Percentiles rank a stretch among this genome's conserved stretches.
Conservation (phyloP, 23 tunicate genomes). For the Pegea sp. region DNA sequence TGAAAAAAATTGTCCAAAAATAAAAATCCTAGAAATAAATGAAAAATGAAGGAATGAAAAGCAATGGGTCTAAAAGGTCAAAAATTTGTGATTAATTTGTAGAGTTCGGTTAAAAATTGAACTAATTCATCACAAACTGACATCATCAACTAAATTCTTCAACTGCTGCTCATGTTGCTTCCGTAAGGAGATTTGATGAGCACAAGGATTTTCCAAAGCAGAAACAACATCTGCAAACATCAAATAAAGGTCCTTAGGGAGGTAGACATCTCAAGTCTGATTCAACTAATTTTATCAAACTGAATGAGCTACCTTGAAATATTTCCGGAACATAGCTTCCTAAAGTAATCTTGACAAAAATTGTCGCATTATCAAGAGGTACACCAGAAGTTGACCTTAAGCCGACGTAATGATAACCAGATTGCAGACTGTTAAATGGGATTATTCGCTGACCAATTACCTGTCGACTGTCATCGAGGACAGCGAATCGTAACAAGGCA, state of each 20-base stretch:
- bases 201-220: conserved; percentile 74
- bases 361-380: conserved; percentile 30
- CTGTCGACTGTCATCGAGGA: conserved; percentile 59
- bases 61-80: not conserved
- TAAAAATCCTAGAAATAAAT: too few species aligned
- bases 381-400: conserved; percentile 19
- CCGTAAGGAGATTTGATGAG: conserved; percentile 29
- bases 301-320: conserved; percentile 18
- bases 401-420: conserved; percentile 58
- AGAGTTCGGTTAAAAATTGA: not conserved
- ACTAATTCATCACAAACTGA: conserved; percentile 2
- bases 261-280: too few species aligned
- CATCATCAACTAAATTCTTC: conserved; percentile 48
- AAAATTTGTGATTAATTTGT: not conserved
- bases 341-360: conserved; percentile 47
- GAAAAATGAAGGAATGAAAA: too few species aligned
- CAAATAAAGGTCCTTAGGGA: too few species aligned
- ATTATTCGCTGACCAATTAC: conserved; percentile 57
- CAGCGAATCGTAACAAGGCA: conserved; percentile 56
- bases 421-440: conserved; percentile 51
- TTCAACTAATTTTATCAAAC: not conserved
- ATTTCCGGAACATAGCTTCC: conserved; percentile 79
- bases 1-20: too few species aligned
- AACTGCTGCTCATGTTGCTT: conserved; percentile 36
- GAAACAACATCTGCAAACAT: conserved; percentile 36